A percentile compares a stretch with the other conserved stretches of the same genome.
Evolutionary conservation across 2,113 vertebrate species (phyloP).

Genomic region (Apus apus): DNA sequence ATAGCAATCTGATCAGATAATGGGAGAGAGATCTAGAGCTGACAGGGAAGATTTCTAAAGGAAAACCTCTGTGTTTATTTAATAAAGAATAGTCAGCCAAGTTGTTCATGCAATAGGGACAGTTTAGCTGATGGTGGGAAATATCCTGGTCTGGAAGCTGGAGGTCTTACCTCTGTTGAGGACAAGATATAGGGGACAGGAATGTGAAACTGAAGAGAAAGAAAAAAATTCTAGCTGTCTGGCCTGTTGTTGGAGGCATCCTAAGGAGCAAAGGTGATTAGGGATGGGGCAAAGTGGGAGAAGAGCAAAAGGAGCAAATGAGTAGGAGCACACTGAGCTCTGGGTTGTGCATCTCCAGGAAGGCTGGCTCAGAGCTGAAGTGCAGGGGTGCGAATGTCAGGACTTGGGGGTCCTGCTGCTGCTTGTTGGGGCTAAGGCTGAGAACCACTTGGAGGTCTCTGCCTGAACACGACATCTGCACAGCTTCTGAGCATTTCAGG

Average conservation of each 20-base stretch:
- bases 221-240: neutral
- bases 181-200: neutral
- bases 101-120: neutral
- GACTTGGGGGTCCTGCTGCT: too few relatives aligned
- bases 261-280: neutral
- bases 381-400: too few relatives aligned
- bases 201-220: neutral
- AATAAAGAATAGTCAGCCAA: neutral
- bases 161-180: neutral
- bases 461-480: fast-evolving
- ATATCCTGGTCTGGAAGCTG: neutral
- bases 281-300: neutral
- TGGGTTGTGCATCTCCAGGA: too few relatives aligned
- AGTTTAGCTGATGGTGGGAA: neutral
- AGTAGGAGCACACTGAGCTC: too few relatives aligned
- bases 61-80: neutral
- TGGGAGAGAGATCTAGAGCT: neutral
- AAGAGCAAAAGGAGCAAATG: neutral
- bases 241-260: neutral
- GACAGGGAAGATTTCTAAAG: neutral
- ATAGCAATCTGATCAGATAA: neutral
- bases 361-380: too few relatives aligned
- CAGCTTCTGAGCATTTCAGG: neutral
- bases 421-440: too few relatives aligned
- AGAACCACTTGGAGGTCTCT: neutral